Evolutionary conservation across 2,888 invertebrate genomes (phyloP).

Genomic region (Theretra japonica): DNA sequence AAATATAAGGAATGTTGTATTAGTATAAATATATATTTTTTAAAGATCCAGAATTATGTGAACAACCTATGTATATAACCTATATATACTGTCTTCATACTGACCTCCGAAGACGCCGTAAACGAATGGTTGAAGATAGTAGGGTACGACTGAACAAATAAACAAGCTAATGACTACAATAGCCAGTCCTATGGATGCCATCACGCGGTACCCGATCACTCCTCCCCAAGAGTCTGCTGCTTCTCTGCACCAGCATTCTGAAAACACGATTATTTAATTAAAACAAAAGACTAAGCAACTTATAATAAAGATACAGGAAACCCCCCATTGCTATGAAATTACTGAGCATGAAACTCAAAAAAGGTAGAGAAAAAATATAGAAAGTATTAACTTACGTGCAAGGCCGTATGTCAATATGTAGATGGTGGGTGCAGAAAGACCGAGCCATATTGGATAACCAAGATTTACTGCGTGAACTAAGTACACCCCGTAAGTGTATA

Average conservation of each 20-base stretch:
- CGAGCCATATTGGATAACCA: constrained; percentile 68
- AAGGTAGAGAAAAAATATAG: not conserved
- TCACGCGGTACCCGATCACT: constrained; percentile 65
- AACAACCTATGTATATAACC: no score
- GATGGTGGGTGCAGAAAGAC: constrained; percentile 68
- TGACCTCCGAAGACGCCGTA: constrained; percentile 74
- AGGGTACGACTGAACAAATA: constrained; percentile 64
- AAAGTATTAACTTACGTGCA: constrained; percentile 65
- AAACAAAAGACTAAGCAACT: not conserved
- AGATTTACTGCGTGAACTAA: constrained; percentile 64
- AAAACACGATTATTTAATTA: constrained; percentile 37
- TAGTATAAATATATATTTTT: not conserved
- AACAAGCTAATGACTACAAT: constrained; percentile 64
- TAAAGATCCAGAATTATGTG: not conserved
- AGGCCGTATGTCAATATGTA: constrained; percentile 69
- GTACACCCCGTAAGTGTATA: constrained; percentile 74
- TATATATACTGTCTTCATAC: constrained; percentile 20
- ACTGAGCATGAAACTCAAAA: no score
- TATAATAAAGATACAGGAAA: not conserved
- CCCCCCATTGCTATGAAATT: no score
- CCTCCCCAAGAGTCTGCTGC: constrained; percentile 81
- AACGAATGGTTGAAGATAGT: constrained; percentile 61
- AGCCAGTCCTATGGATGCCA: constrained; percentile 68
- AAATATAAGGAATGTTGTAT: constrained; percentile 39
- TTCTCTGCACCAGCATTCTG: constrained; percentile 82